These are phyloP conservation scores for Malthinus seriepunctatus DNA, from an alignment of 2,888 invertebrate species.

Conservation along the genomic window DNA sequence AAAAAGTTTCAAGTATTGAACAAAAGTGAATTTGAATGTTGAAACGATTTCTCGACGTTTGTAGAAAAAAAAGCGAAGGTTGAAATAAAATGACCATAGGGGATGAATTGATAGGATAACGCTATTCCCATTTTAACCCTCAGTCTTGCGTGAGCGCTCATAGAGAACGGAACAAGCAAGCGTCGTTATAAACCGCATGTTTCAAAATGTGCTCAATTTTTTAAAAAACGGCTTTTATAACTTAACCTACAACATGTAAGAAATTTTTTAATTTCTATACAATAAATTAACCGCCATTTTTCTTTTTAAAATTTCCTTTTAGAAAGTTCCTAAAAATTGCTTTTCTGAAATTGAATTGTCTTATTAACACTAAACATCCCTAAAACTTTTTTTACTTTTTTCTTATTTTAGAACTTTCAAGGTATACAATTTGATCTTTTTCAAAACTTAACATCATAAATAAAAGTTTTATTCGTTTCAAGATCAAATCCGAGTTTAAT, in stretches of 20 bases:
- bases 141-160: constrained; percentile 50
- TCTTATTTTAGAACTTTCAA: too few relatives aligned
- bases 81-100: neutral
- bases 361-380: too few relatives aligned
- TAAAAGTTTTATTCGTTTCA: too few relatives aligned
- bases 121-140: constrained; percentile 34
- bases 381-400: too few relatives aligned
- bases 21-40: too few relatives aligned
- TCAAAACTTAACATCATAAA: too few relatives aligned
- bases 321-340: neutral
- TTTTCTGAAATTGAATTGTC: too few relatives aligned
- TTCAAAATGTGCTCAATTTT: constrained; percentile 50
- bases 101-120: neutral
- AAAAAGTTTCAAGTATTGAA: neutral
- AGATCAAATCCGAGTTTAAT: too few relatives aligned
- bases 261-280: constrained; percentile 1
- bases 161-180: constrained; percentile 34
- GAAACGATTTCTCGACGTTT: neutral
- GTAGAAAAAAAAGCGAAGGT: neutral
- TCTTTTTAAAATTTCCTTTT: neutral
- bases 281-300: too few relatives aligned
- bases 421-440: too few relatives aligned
- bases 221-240: constrained; percentile 44
- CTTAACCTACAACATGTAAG: constrained; percentile 48
- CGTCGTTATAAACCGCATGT: constrained; percentile 39